These are phyloP conservation scores for Palloptera scutellata DNA, from an alignment of 2,888 invertebrate genomes.

Conservation along the genomic window DNA sequence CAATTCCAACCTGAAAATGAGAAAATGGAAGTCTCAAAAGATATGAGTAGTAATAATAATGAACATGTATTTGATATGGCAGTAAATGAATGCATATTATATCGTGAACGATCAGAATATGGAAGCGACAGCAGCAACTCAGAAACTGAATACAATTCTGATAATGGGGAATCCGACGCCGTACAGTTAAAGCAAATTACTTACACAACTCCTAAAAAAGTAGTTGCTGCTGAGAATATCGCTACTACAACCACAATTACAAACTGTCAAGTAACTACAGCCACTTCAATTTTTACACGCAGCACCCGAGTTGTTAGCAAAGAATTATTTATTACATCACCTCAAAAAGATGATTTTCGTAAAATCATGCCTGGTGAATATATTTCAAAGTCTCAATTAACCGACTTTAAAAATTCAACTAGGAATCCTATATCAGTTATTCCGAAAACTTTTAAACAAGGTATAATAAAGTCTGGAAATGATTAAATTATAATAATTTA, in stretches of 20 bases:
- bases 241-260: slow-evolving; percentile 7
- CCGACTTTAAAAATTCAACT: not conserved
- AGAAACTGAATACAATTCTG: not conserved
- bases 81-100: slow-evolving; percentile 9
- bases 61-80: no score
- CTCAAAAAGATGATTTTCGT: not conserved
- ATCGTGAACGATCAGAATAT: slow-evolving; percentile 19
- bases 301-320: not conserved
- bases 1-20: no score
- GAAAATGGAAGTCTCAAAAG: no score
- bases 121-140: slow-evolving; percentile 11
- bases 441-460: slow-evolving; percentile 1
- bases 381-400: no score
- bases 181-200: not conserved
- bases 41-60: no score
- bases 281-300: slow-evolving; percentile 22
- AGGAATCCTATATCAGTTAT: not conserved
- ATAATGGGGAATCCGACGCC: not conserved
- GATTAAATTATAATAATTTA: not conserved
- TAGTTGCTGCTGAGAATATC: slow-evolving; percentile 2
- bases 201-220: not conserved
- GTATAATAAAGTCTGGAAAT: not conserved
- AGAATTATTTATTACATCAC: not conserved
- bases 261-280: slow-evolving; percentile 20
- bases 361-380: no score